Evolutionary conservation across 2,888 invertebrate genomes (phyloP), one percentile per base, ranked within the genome.

Genomic region (Lasioglossum leucozonium): DNA sequence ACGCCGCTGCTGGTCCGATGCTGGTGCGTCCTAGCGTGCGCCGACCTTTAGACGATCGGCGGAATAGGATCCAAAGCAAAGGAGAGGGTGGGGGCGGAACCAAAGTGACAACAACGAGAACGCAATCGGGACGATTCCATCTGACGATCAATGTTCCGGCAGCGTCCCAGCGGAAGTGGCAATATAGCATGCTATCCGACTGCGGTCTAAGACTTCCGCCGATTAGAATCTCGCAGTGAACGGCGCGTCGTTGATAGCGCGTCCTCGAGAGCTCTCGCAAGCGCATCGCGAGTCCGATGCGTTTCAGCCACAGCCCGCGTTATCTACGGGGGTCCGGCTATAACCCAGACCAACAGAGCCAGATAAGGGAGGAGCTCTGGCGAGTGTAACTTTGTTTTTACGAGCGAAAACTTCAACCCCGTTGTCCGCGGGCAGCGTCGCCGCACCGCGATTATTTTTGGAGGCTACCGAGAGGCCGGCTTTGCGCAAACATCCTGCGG

Each of bases 401-500:
- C 92, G 91, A 90, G 89, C 79, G 42, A 83, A n/a, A 90, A 89
- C 80, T 90, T 89, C 87, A 86, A 80, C 82, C 82, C 76, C 79
- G 71, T 67, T 74, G 82, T 78, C 79, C 81, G 80, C 18, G 85
- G 75, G 75, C 86, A 73, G 85, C 89, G 88, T 86, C 77, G 81
- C 18, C 84, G 84, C 77, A 81, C 18, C 84, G 84, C 79, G 90
- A 91, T 91, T 93, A 93, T 93, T 93, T 93, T 91, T 87, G 89
- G 83, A 78, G 47, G 79, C 30, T 30, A 62, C 77, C 37, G 62
- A n/a, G 34, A 16, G 84, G 11, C 16, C 67, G 44, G 87, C 88
- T 88, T 91, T 91, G 89, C 89, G 88, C 92, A 92, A 92, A 92
- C 90, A 92, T 91, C 91, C 90, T 89, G 87, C 85, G 34, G 34